phyloP scores from a whole-genome alignment of 2,113 vertebrate genomes.

The Grammomys surdaster region DNA sequence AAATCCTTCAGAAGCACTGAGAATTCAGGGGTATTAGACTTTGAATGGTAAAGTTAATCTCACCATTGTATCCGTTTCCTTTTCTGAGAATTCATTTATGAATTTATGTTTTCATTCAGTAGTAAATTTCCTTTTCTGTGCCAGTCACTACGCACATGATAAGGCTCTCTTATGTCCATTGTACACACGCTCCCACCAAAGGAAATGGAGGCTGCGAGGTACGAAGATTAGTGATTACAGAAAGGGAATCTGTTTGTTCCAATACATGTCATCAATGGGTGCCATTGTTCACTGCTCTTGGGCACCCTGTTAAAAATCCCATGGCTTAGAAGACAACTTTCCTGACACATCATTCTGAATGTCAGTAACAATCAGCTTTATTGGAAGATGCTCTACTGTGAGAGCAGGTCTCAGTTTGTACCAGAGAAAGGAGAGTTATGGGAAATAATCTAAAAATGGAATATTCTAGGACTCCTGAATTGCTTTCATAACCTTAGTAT shows the following conservation, averaged over 20 bases:
- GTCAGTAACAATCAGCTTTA: neutral
- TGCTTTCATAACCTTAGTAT: neutral
- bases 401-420: neutral
- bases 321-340: neutral
- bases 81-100: conserved; percentile 22
- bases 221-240: conserved; percentile 11
- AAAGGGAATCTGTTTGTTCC: neutral
- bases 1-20: neutral
- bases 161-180: neutral
- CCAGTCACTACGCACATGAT: neutral
- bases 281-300: neutral
- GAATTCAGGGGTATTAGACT: neutral
- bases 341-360: neutral
- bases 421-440: neutral
- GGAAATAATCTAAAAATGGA: neutral
- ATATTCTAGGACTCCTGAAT: neutral
- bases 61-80: conserved; percentile 44
- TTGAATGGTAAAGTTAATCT: conserved; percentile 47
- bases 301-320: neutral
- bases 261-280: neutral
- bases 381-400: neutral
- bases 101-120: neutral
- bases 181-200: neutral
- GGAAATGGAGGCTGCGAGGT: neutral
- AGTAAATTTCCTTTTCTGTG: neutral